These are phyloP conservation scores for Sarcophaga caerulescens DNA, from an alignment of 2,888 invertebrate genomes.

Conservation along the genomic window DNA sequence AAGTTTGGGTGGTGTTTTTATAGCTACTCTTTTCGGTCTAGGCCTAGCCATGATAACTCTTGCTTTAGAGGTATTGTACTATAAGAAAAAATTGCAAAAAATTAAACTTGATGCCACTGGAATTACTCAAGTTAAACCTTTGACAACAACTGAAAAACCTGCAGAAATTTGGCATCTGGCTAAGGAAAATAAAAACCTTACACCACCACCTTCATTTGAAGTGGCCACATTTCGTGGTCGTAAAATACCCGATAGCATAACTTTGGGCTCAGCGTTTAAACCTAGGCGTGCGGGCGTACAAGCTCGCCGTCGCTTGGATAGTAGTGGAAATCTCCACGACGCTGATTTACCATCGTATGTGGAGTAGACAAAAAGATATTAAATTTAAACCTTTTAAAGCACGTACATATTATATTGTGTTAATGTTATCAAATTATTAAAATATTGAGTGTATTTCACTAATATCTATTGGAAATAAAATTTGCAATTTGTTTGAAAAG, in stretches of 20 bases:
- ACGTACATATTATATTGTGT: background rate
- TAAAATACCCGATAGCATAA: slow-evolving; percentile 71
- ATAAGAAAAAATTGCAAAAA: slow-evolving; percentile 80
- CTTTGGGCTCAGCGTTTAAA: slow-evolving; percentile 73
- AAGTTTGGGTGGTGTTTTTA: slow-evolving; percentile 95
- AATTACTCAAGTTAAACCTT: slow-evolving; percentile 73
- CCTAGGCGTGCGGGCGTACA: slow-evolving; percentile 68
- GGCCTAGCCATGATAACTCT: slow-evolving; percentile 92
- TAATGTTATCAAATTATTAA: background rate
- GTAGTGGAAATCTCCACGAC: background rate
- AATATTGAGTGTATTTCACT: background rate
- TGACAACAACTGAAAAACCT: slow-evolving; percentile 6
- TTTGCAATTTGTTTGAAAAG: no score
- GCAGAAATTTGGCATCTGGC: slow-evolving; percentile 48
- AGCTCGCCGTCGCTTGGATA: background rate
- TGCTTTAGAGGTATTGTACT: slow-evolving; percentile 90
- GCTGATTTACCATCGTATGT: slow-evolving; percentile 66
- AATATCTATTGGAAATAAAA: no score
- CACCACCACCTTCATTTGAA: slow-evolving; percentile 77
- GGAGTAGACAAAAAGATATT: slow-evolving; percentile 43
- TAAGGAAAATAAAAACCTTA: slow-evolving; percentile 43
- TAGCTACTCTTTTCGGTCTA: slow-evolving; percentile 92
- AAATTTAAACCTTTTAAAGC: background rate
- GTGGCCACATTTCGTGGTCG: slow-evolving; percentile 73
- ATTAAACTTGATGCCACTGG: background rate